Base-by-base conservation (phyloP, 2,888 invertebrate species). In the Tethea ocularis region DNA sequence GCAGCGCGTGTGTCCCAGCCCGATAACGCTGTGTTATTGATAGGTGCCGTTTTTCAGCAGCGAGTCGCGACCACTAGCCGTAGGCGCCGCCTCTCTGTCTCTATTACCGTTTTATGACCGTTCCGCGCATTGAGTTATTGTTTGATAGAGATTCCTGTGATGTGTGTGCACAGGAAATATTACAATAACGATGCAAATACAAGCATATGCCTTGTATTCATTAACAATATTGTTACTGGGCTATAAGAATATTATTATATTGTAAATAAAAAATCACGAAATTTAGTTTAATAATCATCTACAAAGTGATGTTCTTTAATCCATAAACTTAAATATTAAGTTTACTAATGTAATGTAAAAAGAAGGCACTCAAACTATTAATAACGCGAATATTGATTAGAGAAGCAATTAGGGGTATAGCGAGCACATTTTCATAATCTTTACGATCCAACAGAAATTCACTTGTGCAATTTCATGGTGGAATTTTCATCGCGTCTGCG, bases 401-500 rank as follows among this genome's bases (percentile, higher is more conserved):
- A 63, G 68, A 67, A 69, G 66, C 66, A 72, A 72, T 72, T 69
- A 67, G 52, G 67, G 66, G 64, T 65, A 66, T 61, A 62, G 60
- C 62, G 63, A 61, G 60, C 68, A 66, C 67, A 71, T 71, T 71
- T 73, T 77, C 77, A 74, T 82, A 80, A 78, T 83, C 78, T 78
- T 78, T 75, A 78, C 76, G 75, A 78, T 72, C 72, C 69, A 56
- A 60, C 64, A 72, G 74, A 78, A 83, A 78, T 84, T 83, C 80
- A 83, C 80, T 84, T 77, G 79, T 83, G 84, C 86, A 83, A 88
- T 89, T 88, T 82, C 83, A 84, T 84, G 83, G 83, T 75, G 84
- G 87, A 88, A 90, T 89, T 90, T 90, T 78, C 86, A 87, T 88
- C 83, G 82, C 81, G 86, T 84, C 86, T 87, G 80, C 88, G 87